These are phyloP conservation scores for Anolis apletophallus DNA, from an alignment of 2,797 vertebrate genomes.

Conservation along the genomic window DNA sequence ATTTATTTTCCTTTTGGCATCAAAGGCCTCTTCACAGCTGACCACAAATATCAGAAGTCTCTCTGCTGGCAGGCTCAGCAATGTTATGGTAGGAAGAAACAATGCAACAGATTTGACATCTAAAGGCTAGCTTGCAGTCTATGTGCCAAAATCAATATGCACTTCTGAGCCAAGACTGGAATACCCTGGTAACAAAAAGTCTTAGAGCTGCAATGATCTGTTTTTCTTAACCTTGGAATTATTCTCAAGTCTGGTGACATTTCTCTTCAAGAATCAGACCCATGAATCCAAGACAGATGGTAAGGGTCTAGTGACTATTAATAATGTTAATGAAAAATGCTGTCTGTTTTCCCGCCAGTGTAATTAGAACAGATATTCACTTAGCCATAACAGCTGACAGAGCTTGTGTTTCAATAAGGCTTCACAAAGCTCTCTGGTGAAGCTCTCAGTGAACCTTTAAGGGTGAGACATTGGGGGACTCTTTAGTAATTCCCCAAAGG, in stretches of 20 bases:
- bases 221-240: constrained; percentile 39
- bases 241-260: constrained; percentile 37
- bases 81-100: constrained; percentile 17
- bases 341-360: constrained; percentile 17
- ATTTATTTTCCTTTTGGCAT: constrained; percentile 7
- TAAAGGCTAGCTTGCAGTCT: constrained; percentile 21
- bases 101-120: constrained; percentile 27
- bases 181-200: not conserved
- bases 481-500: constrained; percentile 70
- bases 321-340: constrained; percentile 39
- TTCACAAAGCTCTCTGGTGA: constrained; percentile 16
- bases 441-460: constrained; percentile 1
- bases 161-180: constrained; percentile 20
- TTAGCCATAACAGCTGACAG: constrained; percentile 7
- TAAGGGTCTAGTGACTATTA: constrained; percentile 34
- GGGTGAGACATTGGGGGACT: not conserved
- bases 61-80: not conserved
- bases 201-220: not conserved
- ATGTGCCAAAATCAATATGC: constrained; percentile 9
- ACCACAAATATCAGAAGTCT: constrained; percentile 23
- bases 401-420: constrained; percentile 10
- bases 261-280: constrained; percentile 33
- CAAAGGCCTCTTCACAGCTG: not conserved
- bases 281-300: constrained; percentile 20
- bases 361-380: constrained; percentile 46